phyloP scores from a whole-genome alignment of 1,140 invertebrate genomes.

The Caenorhabditis briggsae region DNA sequence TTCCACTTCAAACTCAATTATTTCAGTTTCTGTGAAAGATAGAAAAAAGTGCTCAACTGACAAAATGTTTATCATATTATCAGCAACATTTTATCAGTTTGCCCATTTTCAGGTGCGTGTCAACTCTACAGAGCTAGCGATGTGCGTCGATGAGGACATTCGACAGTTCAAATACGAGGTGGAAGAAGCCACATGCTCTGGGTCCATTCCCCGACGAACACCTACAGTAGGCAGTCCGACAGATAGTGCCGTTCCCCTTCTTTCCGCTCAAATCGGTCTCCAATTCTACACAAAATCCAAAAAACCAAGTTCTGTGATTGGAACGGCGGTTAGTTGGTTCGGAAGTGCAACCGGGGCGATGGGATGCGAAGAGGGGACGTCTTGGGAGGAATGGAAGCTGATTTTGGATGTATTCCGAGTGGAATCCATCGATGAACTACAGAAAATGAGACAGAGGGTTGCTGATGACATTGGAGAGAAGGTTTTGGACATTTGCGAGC shows the following conservation, averaged over 20 bases:
- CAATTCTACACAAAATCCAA: slow-evolving; percentile 57
- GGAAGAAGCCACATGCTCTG: slow-evolving; percentile 28
- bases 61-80: too few relatives aligned
- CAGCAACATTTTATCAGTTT: too few relatives aligned
- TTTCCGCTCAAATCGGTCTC: slow-evolving; percentile 39
- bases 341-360: not conserved
- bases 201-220: slow-evolving; percentile 28
- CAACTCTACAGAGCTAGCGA: slow-evolving; percentile 43
- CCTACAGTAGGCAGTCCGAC: slow-evolving; percentile 59
- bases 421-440: slow-evolving; percentile 48
- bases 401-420: slow-evolving; percentile 61
- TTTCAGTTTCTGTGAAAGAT: too few relatives aligned
- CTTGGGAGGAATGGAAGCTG: slow-evolving; percentile 59
- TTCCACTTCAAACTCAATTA: too few relatives aligned
- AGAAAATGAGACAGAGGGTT: slow-evolving; percentile 42
- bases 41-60: too few relatives aligned
- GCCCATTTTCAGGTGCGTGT: slow-evolving; percentile 60
- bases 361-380: not conserved
- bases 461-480: slow-evolving; percentile 58
- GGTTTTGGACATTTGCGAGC: slow-evolving; percentile 55
- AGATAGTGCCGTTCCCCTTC: slow-evolving; percentile 55
- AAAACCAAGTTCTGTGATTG: slow-evolving; percentile 26
- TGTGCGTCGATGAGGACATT: slow-evolving; percentile 57
- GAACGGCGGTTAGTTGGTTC: slow-evolving; percentile 17
- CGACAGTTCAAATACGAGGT: slow-evolving; percentile 38